These are phyloP conservation scores for Plebejus anna DNA, from an alignment of 2,888 invertebrate genomes.

Conservation along the genomic window DNA sequence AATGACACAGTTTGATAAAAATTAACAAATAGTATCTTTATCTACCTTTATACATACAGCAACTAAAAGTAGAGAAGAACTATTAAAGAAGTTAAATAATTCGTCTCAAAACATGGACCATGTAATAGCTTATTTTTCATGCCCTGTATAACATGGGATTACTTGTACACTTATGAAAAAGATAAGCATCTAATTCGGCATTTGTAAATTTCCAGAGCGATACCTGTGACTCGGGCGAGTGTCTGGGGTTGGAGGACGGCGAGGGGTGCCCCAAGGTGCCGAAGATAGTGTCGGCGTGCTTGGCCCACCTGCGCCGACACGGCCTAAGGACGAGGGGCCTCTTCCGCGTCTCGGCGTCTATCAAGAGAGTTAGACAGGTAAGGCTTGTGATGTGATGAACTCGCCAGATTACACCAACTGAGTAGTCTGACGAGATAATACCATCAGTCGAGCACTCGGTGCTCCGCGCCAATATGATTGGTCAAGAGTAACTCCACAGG, in stretches of 20 bases:
- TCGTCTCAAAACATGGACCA: no score
- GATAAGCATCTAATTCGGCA: neutral
- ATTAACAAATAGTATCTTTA: no score
- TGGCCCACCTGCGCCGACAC: constrained; percentile 88
- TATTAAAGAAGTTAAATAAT: no score
- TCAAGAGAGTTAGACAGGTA: constrained; percentile 94
- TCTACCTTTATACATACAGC: neutral
- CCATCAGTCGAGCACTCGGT: no score
- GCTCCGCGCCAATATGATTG: no score
- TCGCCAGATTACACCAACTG: no score
- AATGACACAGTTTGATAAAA: constrained; percentile 11
- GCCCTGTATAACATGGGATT: no score
- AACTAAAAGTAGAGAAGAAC: neutral
- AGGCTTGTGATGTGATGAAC: constrained; percentile 16
- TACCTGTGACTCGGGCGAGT: constrained; percentile 86
- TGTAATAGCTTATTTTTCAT: no score
- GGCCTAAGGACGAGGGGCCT: constrained; percentile 93
- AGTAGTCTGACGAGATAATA: no score
- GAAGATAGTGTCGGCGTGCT: constrained; percentile 87
- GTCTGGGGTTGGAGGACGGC: constrained; percentile 80
- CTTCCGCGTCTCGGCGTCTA: constrained; percentile 95
- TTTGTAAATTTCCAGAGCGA: constrained; percentile 80
- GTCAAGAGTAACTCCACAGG: no score
- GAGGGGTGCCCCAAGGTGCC: constrained; percentile 83
- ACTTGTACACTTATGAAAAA: neutral